Conservation (phyloP, 1,140 invertebrate genomes). For the Tenebrio molitor region DNA sequence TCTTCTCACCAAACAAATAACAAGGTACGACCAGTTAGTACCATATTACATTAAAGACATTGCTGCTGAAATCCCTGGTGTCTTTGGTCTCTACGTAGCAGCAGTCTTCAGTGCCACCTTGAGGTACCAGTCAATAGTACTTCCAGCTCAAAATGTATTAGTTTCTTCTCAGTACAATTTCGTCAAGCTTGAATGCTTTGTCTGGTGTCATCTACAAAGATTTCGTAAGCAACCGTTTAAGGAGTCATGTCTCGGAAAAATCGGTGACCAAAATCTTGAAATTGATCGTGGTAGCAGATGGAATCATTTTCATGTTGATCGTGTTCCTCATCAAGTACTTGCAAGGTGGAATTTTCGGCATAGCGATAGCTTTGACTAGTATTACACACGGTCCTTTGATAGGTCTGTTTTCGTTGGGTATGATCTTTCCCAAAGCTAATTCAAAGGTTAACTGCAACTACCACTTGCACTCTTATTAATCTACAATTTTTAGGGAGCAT, state of each 20-base stretch:
- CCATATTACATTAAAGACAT: neutral
- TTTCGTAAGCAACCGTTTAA: too few relatives aligned
- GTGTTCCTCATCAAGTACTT: conserved; percentile 73
- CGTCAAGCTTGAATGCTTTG: too few relatives aligned
- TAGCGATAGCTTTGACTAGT: conserved; percentile 74
- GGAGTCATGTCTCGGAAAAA: too few relatives aligned
- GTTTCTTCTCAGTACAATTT: too few relatives aligned
- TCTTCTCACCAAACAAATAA: neutral
- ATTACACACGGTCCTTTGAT: conserved; percentile 75
- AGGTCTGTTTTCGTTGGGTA: conserved; percentile 76
- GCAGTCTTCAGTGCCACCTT: conserved; percentile 70
- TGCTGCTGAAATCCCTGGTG: neutral
- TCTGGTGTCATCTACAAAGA: too few relatives aligned
- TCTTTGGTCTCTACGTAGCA: neutral
- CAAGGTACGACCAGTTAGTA: neutral
- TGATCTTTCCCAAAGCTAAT: conserved; percentile 76
- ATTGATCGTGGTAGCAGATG: conserved; percentile 71
- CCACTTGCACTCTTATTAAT: neutral
- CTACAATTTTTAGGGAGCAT: conserved; percentile 54
- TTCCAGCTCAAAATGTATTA: too few relatives aligned
- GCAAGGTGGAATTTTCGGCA: conserved; percentile 71
- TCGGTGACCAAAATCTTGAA: too few relatives aligned
- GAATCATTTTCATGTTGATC: conserved; percentile 72
- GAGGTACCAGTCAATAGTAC: too few relatives aligned
- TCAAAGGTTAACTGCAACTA: conserved; percentile 66